These are phyloP conservation scores for Polydrusus pterygomalis DNA, from an alignment of 2,888 invertebrate species.

Conservation along the genomic window DNA sequence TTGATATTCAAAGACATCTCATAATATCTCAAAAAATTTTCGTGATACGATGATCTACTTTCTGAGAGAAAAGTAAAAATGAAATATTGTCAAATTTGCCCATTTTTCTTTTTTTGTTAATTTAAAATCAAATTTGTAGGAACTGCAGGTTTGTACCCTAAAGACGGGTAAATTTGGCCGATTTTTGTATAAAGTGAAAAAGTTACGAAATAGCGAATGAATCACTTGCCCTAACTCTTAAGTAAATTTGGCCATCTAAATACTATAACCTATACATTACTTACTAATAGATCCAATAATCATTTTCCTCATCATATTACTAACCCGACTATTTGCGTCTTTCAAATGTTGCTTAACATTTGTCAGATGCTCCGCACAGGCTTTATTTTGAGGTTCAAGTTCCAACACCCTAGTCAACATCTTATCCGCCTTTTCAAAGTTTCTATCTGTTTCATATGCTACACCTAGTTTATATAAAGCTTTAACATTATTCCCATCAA, in stretches of 20 bases:
- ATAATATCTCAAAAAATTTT: too few relatives aligned
- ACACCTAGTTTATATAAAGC: constrained; percentile 73
- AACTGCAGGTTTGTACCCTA: too few relatives aligned
- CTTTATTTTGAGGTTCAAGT: constrained; percentile 80
- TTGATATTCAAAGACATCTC: too few relatives aligned
- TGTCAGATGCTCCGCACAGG: constrained; percentile 76
- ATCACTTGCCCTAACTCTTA: neutral
- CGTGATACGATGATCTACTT: too few relatives aligned
- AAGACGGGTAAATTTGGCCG: too few relatives aligned
- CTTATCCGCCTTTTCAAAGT: constrained; percentile 80
- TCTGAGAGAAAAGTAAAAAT: too few relatives aligned
- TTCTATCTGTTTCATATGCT: constrained; percentile 74
- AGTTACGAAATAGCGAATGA: too few relatives aligned
- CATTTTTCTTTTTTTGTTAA: too few relatives aligned
- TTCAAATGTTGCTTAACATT: constrained; percentile 76
- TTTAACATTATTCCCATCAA: constrained; percentile 71
- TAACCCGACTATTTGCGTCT: constrained; percentile 76
- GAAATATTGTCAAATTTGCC: too few relatives aligned
- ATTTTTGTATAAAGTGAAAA: too few relatives aligned
- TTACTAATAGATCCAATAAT: constrained; percentile 63
- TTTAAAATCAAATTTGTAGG: too few relatives aligned
- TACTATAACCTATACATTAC: neutral
- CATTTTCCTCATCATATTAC: constrained; percentile 74
- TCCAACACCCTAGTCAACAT: constrained; percentile 75
- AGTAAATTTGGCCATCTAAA: neutral